Percentiles rank a stretch among this genome's conserved stretches.
Evolutionary conservation across 2,888 invertebrate species (phyloP).

Genomic region (Ditula angustiorana): DNA sequence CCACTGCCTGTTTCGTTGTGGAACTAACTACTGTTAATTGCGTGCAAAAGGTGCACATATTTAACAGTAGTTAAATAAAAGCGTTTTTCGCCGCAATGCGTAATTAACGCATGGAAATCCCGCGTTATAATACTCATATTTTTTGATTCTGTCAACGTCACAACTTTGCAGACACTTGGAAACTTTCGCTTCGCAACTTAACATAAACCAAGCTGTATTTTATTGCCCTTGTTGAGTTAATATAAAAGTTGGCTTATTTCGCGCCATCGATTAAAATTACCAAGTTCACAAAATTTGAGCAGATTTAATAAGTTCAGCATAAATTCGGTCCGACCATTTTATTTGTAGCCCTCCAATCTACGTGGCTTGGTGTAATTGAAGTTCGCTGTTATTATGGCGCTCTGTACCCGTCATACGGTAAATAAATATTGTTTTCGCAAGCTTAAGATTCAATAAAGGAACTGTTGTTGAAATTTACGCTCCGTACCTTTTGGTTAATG

Average conservation of each 20-base stretch:
- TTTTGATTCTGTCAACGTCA: conserved; percentile 13
- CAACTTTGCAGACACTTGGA: conserved; percentile 18
- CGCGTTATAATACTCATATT: not conserved
- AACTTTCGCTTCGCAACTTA: conserved; percentile 45
- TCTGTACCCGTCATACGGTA: conserved; percentile 41
- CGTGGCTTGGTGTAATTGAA: not conserved
- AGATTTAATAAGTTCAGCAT: conserved; percentile 62
- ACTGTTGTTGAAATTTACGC: conserved; percentile 59
- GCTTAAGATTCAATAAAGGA: conserved; percentile 60
- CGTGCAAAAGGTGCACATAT: not conserved
- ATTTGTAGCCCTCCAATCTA: not conserved
- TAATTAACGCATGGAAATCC: not conserved
- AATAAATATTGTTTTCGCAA: conserved; percentile 61
- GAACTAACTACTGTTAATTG: too few relatives aligned
- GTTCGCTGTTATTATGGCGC: conserved; percentile 17
- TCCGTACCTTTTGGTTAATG: conserved; percentile 49
- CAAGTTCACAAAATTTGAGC: conserved; percentile 60
- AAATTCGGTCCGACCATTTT: conserved; percentile 56
- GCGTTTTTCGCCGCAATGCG: not conserved
- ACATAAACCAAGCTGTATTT: conserved; percentile 50
- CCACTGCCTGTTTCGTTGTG: too few relatives aligned
- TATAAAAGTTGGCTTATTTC: conserved; percentile 61
- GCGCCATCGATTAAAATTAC: conserved; percentile 66
- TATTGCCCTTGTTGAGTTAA: conserved; percentile 60
- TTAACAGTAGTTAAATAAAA: not conserved